These are phyloP conservation scores for Fistularia commersonii DNA, from an alignment of 2,797 vertebrate genomes.

Conservation along the genomic window DNA sequence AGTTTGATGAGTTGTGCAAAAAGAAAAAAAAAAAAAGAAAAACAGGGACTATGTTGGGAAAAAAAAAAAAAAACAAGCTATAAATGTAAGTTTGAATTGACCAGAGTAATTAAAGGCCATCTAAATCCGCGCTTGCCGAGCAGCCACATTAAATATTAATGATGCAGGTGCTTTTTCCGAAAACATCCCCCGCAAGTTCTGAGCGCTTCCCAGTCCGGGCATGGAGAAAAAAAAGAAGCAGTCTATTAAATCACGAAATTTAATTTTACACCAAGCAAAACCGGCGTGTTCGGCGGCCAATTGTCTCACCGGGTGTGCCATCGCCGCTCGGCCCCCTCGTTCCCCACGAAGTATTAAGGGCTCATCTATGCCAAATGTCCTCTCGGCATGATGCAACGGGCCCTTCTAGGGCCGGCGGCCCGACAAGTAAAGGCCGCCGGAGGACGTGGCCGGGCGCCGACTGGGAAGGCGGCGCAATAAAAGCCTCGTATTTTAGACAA, in stretches of 20 bases:
- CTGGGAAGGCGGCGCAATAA: too few relatives aligned
- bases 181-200: conserved; percentile 47
- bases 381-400: too few relatives aligned
- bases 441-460: too few relatives aligned
- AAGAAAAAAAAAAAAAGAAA: conserved; percentile 25
- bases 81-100: conserved; percentile 63
- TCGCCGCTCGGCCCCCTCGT: conserved; percentile 30
- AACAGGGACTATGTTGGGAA: conserved; percentile 37
- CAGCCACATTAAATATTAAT: conserved; percentile 68
- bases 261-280: conserved; percentile 22
- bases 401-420: too few relatives aligned
- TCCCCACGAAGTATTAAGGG: too few relatives aligned
- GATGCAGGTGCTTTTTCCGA: conserved; percentile 65
- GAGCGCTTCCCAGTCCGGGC: conserved; percentile 45
- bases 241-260: conserved; percentile 29
- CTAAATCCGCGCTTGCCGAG: conserved; percentile 57
- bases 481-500: too few relatives aligned
- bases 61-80: conserved; percentile 37
- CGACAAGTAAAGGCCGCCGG: too few relatives aligned
- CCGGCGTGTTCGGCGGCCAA: conserved; percentile 26
- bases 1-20: conserved; percentile 66
- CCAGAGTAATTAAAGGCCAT: conserved; percentile 66
- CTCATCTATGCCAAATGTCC: too few relatives aligned
- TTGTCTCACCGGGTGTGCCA: conserved; percentile 26
- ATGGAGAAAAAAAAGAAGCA: conserved; percentile 6